These are phyloP conservation scores for Seira sanloemensis DNA, from an alignment of 2,888 invertebrate species.

Conservation along the genomic window DNA sequence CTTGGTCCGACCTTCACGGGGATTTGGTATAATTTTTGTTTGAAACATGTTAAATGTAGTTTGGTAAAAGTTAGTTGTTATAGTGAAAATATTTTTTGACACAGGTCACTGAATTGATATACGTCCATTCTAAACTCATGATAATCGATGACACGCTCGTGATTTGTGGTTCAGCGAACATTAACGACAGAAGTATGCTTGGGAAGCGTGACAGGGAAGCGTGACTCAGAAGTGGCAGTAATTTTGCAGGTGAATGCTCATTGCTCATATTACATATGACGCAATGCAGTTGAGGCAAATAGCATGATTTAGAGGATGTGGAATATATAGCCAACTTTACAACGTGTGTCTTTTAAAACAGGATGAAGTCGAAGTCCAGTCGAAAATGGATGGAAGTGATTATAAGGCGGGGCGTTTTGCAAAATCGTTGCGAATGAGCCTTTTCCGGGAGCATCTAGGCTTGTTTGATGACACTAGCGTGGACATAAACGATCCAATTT, in stretches of 20 bases:
- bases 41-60: neutral
- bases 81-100: constrained; percentile 9
- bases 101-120: constrained; percentile 92
- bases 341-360: constrained; percentile 74
- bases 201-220: constrained; percentile 96
- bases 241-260: constrained; percentile 83
- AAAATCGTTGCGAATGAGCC: constrained; percentile 86
- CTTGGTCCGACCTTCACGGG: constrained; percentile 86
- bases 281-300: too few species aligned
- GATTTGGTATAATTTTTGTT: constrained; percentile 78
- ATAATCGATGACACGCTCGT: constrained; percentile 94
- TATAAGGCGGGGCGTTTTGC: constrained; percentile 92
- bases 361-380: constrained; percentile 88
- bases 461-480: constrained; percentile 78
- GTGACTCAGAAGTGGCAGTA: constrained; percentile 96
- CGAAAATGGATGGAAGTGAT: constrained; percentile 87
- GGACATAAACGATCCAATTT: constrained; percentile 87
- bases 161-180: constrained; percentile 98
- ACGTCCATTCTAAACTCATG: constrained; percentile 97
- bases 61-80: neutral
- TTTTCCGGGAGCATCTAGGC: constrained; percentile 96
- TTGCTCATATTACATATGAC: too few species aligned
- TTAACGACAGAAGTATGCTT: constrained; percentile 96
- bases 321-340: neutral
- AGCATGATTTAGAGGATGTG: neutral